Conservation (phyloP, 1,140 invertebrate genomes). For the Drosophila obscura region DNA sequence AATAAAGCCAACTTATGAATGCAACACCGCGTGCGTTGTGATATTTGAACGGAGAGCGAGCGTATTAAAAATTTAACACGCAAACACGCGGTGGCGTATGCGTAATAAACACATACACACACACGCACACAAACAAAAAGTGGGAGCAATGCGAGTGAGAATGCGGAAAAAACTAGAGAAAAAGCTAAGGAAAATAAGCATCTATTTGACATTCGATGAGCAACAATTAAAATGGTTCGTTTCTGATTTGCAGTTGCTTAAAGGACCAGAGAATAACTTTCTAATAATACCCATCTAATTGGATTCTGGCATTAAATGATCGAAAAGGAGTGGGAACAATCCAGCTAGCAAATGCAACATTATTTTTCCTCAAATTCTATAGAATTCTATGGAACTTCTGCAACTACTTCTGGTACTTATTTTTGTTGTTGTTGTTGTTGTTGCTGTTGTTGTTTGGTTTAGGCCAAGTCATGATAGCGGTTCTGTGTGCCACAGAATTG, state of each 20-base stretch:
- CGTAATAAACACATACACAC: constrained; percentile 17
- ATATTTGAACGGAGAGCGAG: constrained; percentile 34
- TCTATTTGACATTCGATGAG: no score
- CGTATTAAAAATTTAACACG: constrained; percentile 36
- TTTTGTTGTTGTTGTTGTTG: neutral
- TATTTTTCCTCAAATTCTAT: neutral
- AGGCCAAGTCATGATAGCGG: constrained; percentile 43
- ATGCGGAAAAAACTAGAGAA: constrained; percentile 16
- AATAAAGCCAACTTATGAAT: constrained; percentile 34
- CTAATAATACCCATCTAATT: no score
- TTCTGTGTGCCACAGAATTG: constrained; percentile 44
- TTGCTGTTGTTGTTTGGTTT: constrained; percentile 2
- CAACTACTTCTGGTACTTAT: neutral
- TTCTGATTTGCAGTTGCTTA: neutral
- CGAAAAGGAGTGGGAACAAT: no score
- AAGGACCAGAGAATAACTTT: no score
- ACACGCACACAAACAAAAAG: neutral
- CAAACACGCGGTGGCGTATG: constrained; percentile 40
- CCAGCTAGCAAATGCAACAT: no score
- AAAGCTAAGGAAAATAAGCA: neutral
- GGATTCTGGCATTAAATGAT: no score
- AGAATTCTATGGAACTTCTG: neutral
- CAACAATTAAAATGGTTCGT: no score
- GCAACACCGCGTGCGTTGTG: constrained; percentile 35
- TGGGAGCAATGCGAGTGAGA: constrained; percentile 1